Base-by-base conservation (phyloP, 2,888 invertebrate genomes). In the Ectemnius cavifrons region DNA sequence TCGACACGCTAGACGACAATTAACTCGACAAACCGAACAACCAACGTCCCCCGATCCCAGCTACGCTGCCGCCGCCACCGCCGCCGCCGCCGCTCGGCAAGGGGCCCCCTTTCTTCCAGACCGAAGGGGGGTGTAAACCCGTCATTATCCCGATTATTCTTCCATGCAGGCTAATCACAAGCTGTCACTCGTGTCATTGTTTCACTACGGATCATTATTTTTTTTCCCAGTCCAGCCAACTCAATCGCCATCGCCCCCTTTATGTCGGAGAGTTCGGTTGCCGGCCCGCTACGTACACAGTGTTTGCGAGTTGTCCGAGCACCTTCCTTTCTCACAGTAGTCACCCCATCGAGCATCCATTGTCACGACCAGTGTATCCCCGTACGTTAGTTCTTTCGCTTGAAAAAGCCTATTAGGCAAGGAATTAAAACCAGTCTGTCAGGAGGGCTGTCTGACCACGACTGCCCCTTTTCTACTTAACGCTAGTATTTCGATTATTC, bases 1-100 rank as follows among this genome's bases (percentile, higher is more conserved):
- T 83, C 81, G 86, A 89, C 89, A 89, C 89, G 89, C 89, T 88
- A 89, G 87, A 88, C 86, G 87, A 89, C 89, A 89, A 89, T 89
- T 89, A 89, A 89, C 88, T 86, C 86, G 83, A 84, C 87, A 86
- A 88, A 87, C 86, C 86, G 81, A 85, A 83, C 84, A 83, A 83
- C 82, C 82, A 81, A 56, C 78, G 65, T 64, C 68, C 77, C 74
- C 70, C 72, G 69, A 56, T 73, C 57, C 75, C 75, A 57, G 64
- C 60, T 47, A 63, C 71, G 28, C 60, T 72, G 63, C 23, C 23
- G 23, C 23, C 61, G 75, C 67, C 71, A 64, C 8, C 0, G 37
- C 37, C 37, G 37, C 8, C 37, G 37, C 2, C 5, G 8, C 37
- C 8, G 37, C 8, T 6, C 37, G 11, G 37, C 37, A 11, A 37